Evolutionary conservation across 2,888 invertebrate genomes (phyloP).

Genomic region (Gastrophysa polygoni): DNA sequence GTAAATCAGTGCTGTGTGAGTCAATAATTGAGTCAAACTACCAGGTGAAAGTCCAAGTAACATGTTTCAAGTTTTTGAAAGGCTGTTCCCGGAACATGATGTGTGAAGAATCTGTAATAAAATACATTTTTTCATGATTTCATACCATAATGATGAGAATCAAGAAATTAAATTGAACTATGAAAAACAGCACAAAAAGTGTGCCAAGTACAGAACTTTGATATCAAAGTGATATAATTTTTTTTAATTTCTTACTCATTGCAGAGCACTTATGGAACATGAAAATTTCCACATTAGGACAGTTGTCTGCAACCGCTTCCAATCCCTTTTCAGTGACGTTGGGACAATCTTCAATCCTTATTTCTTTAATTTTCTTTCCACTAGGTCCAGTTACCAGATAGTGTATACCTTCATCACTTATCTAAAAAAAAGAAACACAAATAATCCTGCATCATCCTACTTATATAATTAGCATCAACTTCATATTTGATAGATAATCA

Average conservation of each 20-base stretch:
- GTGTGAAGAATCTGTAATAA: constrained; percentile 33
- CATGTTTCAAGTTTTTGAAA: constrained; percentile 26
- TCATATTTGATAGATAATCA: not conserved
- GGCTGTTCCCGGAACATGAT: constrained; percentile 34
- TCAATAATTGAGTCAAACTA: constrained; percentile 15
- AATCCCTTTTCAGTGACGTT: constrained; percentile 48
- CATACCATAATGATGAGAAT: too few species aligned
- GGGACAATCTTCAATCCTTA: constrained; percentile 50
- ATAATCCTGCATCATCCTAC: not conserved
- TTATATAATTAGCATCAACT: too few species aligned
- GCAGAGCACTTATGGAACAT: constrained; percentile 44
- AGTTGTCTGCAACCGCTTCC: constrained; percentile 45
- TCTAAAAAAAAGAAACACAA: constrained; percentile 38
- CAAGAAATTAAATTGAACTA: too few species aligned
- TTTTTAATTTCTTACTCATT: constrained; percentile 17
- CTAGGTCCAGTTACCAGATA: constrained; percentile 45
- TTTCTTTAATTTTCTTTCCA: constrained; percentile 47
- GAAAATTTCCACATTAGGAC: constrained; percentile 49
- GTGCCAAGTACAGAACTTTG: too few species aligned
- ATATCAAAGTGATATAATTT: too few species aligned
- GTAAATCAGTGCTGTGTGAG: too few species aligned
- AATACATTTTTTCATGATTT: not conserved
- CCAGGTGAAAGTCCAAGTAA: constrained; percentile 50
- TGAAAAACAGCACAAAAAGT: too few species aligned
- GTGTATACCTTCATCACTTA: constrained; percentile 50